Evolutionary conservation across 37 sponge, comb jelly and placozoan species (phyloP), one percentile per base, ranked within the genome.

Genomic region (Agelas oroides): DNA sequence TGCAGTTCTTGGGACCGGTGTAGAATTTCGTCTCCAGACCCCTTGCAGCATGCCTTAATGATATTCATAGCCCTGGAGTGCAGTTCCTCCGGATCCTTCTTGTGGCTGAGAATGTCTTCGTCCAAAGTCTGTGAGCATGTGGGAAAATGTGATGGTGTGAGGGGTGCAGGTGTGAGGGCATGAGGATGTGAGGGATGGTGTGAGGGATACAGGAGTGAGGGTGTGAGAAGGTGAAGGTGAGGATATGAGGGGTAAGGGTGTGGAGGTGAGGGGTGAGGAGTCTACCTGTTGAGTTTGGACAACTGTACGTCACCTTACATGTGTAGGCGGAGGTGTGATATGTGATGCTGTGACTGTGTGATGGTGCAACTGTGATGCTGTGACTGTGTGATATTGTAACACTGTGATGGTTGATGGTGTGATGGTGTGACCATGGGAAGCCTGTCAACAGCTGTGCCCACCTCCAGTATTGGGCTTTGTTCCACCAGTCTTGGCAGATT

Each of bases 391-490:
- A 46, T 8, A 46, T 8, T 46, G 46, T 46, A 8, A 46, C 46
- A 46, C 46, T 46, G 46, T 46, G 46, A 46, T 3, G 3, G 46
- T 46, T 3, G 46, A 46, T 3, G 3, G 46, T 46, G 46, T 8
- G 46, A 46, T 8, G 8, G 6, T 46, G 46, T 46, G 46, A 46
- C 46, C 8, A 46, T 46, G 46, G 3, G 8, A n/a, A n/a, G n/a
- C n/a, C n/a, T n/a, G n/a, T n/a, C n/a, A 15, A 24, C 15, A 31
- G 71, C 58, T 33, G 21, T 15, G 1, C 63, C 40, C 65, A 89
- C 89, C 78, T 89, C 65, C 0, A 89, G 89, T 28, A 89, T 83
- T 19, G 30, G 53, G 6, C 35, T 55, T 68, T 89, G 89, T 70
- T 89, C 76, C 54, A 41, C 12, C n/a, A 83, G 66, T 78, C 89